A percentile compares a stretch with the other conserved stretches of the same genome.
phyloP scores from a whole-genome alignment of 2,113 vertebrate species.

The Phalacrocorax aristotelis region DNA sequence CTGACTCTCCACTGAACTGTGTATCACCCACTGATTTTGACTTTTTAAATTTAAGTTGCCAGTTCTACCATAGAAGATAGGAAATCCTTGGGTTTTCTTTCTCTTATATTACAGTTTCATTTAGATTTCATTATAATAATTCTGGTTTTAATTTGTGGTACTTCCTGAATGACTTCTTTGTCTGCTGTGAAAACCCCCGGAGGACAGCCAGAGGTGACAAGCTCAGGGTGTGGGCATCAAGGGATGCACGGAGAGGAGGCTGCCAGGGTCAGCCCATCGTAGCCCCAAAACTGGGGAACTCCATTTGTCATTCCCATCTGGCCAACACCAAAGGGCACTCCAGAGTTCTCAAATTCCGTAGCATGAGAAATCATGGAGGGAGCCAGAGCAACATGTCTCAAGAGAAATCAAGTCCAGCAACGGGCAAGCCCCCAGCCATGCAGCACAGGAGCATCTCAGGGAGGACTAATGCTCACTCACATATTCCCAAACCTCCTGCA shows the following conservation, averaged over 20 bases:
- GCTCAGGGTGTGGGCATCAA: background rate
- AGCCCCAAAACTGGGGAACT: background rate
- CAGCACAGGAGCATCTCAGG: background rate
- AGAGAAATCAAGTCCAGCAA: background rate
- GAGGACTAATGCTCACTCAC: background rate
- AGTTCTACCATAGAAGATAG: background rate
- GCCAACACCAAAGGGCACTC: background rate
- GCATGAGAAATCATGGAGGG: background rate
- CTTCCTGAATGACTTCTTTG: background rate
- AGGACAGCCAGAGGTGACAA: fast-evolving
- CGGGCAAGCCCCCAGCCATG: background rate
- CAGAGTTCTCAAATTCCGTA: background rate
- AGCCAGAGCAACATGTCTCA: background rate
- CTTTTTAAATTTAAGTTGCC: background rate
- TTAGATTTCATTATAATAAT: slow-evolving; percentile 10
- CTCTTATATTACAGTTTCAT: background rate
- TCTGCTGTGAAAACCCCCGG: background rate
- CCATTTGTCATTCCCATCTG: background rate
- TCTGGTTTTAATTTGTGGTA: background rate
- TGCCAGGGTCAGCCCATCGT: background rate
- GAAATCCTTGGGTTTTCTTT: slow-evolving; percentile 2
- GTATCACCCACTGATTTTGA: background rate
- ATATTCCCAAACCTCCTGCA: background rate
- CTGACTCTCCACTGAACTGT: background rate
- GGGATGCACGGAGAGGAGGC: background rate